Evolutionary conservation across 2,888 invertebrate genomes (phyloP).

Genomic region (Nipponacmea schrenckii): DNA sequence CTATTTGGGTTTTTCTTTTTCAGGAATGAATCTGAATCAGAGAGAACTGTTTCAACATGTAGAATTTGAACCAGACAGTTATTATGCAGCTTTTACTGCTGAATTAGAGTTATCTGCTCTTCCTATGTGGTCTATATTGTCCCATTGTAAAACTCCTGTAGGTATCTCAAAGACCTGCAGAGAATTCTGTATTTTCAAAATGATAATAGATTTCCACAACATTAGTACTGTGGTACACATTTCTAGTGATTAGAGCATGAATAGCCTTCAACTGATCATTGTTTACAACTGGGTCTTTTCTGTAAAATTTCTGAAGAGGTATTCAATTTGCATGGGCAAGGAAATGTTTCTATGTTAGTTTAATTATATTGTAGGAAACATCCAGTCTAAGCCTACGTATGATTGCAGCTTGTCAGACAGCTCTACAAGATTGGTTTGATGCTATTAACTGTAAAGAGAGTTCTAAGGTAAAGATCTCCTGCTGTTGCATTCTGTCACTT

Average conservation of each 20-base stretch:
- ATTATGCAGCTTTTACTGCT: slow-evolving; percentile 97
- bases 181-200: neutral
- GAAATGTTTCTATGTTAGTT: too few relatives aligned
- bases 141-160: slow-evolving; percentile 72
- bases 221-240: too few relatives aligned
- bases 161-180: neutral
- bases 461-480: slow-evolving; percentile 47
- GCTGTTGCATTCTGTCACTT: neutral
- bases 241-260: too few relatives aligned
- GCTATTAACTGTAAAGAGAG: slow-evolving; percentile 72
- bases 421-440: slow-evolving; percentile 89
- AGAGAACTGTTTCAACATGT: slow-evolving; percentile 90
- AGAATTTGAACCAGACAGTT: slow-evolving; percentile 96
- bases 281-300: too few relatives aligned
- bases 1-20: slow-evolving; percentile 6
- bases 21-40: slow-evolving; percentile 96
- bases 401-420: slow-evolving; percentile 62
- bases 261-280: too few relatives aligned
- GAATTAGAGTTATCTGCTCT: slow-evolving; percentile 96
- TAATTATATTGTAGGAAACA: slow-evolving; percentile 41
- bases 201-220: neutral
- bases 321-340: too few relatives aligned
- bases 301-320: too few relatives aligned
- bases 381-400: slow-evolving; percentile 38
- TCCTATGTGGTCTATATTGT: slow-evolving; percentile 96